Evolutionary conservation across 2,888 invertebrate genomes (phyloP).

Genomic region (Drosophila formosana): DNA sequence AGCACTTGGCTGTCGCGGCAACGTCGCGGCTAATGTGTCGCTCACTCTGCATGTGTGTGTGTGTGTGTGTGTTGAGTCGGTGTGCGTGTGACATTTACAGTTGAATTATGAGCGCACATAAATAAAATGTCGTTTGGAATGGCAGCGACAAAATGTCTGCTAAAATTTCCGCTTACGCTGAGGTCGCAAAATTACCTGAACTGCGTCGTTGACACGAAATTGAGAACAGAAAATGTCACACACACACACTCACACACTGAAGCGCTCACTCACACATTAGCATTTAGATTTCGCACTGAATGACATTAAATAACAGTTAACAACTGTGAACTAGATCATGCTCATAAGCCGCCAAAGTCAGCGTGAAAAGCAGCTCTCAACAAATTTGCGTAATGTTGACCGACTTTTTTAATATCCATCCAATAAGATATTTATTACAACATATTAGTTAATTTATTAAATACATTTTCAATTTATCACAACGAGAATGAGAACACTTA

Average conservation of each 20-base stretch:
- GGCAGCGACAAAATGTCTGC: constrained; percentile 73
- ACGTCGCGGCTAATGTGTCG: constrained; percentile 60
- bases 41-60: constrained; percentile 22
- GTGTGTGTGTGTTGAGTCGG: constrained; percentile 5
- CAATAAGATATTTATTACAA: no score
- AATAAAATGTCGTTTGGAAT: constrained; percentile 73
- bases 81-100: constrained; percentile 65
- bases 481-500: no score
- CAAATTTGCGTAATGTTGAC: not conserved
- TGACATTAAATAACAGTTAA: constrained; percentile 54
- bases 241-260: not conserved
- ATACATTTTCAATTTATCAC: no score
- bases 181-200: constrained; percentile 70
- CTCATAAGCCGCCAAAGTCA: constrained; percentile 58
- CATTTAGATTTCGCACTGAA: constrained; percentile 23
- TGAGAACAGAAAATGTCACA: constrained; percentile 51
- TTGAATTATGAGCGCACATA: constrained; percentile 78
- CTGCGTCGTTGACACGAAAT: constrained; percentile 75
- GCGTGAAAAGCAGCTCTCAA: not conserved
- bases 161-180: constrained; percentile 62
- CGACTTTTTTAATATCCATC: not conserved
- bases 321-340: constrained; percentile 43
- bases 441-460: no score
- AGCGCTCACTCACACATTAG: constrained; percentile 47
- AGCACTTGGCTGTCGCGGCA: constrained; percentile 69